These are phyloP conservation scores for Myotis pilosus DNA, from an alignment of 2,797 vertebrate species.

Conservation along the genomic window DNA sequence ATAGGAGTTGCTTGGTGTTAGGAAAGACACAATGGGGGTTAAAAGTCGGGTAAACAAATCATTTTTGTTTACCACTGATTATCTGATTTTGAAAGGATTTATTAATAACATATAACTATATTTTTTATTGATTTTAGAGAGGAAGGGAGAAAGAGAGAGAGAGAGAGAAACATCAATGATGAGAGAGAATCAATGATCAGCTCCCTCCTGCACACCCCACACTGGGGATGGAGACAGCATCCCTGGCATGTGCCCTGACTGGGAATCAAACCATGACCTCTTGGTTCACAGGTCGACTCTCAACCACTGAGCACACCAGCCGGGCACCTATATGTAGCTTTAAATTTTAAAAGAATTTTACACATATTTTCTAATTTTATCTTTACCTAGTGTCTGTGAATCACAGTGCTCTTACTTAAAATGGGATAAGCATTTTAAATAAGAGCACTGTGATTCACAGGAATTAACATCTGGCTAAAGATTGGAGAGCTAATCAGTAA, in stretches of 20 bases:
- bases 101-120: not conserved
- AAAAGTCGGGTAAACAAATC: not conserved
- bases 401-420: too few species aligned
- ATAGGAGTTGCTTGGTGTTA: not conserved
- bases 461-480: not conserved
- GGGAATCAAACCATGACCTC: too few species aligned
- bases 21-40: not conserved
- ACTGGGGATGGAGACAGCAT: too few species aligned
- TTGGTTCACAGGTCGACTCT: too few species aligned
- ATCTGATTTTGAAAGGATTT: not conserved
- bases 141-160: too few species aligned
- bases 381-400: not conserved
- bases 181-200: too few species aligned
- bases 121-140: not conserved
- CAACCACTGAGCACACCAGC: too few species aligned
- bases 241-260: too few species aligned
- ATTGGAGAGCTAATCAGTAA: not conserved
- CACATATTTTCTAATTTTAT: not conserved
- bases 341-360: constrained; percentile 20
- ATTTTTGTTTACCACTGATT: not conserved
- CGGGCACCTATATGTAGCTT: not conserved
- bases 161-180: too few species aligned
- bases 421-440: not conserved
- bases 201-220: too few species aligned
- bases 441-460: not conserved